Base-by-base conservation (phyloP, 1,140 invertebrate genomes). In the Drosophila ficusphila region DNA sequence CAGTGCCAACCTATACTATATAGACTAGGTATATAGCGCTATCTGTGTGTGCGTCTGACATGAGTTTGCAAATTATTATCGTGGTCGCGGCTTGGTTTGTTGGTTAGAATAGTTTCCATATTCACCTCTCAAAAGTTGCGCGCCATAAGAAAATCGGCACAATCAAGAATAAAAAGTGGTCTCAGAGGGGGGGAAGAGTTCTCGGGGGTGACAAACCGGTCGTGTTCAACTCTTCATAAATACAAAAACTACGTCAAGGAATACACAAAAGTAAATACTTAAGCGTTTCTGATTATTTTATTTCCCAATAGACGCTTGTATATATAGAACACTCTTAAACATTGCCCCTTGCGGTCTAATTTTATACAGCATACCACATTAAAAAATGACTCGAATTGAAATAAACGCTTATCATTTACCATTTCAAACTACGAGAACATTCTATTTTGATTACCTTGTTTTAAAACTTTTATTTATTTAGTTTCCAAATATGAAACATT, bases 11-110 rank as follows among this genome's bases (percentile, higher is more conserved):
- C 36, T 36, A 38, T 36, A 61, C 9, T 53, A 44, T 29, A 51
- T 52, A 16, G 4, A 49, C n/a, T n/a, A n/a, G 14, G 6, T 44
- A 47, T 52, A 19, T 33, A 21, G 9, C 39, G 7, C 14, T 33
- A 21, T 73, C 6, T 3, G 19, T 23, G 7, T 41, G 12, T 56
- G 27, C 42, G 27, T 36, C 33, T 29, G 14, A 27, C 19, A 36
- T 79, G 77, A 79, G 57, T 71, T 56, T 29, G 77, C 77, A 48
- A 27, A 79, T 60, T 23, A 46, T 62, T 79, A 79, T 61, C 58
- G 41, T 31, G 12, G 61, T 38, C 33, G 60, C 9, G 38, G 25
- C 52, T 49, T 49, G 48, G 38, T 56, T 60, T 56, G 27, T 52
- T 68, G 14, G 46, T 42, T 75, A 41, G 54, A 51, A 53, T 54